Evolutionary conservation across 1,140 invertebrate species (phyloP), one percentile per base, ranked within the genome.

Genomic region (Teleopsis dalmanni): DNA sequence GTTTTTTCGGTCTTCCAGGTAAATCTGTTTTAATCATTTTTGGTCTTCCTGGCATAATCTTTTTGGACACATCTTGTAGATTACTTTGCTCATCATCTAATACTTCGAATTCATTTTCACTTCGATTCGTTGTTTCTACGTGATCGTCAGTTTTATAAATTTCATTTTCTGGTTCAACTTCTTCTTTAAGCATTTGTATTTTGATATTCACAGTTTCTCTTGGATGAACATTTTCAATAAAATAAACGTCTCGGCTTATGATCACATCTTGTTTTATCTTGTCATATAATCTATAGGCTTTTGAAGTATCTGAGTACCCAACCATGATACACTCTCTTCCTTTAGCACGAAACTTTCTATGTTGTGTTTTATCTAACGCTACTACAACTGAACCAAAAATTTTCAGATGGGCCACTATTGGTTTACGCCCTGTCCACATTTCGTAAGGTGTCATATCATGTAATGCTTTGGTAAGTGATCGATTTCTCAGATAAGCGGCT

Each of bases 331-430:
- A n/a, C n/a, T n/a, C n/a, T n/a, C n/a, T n/a, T n/a, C n/a, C n/a
- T n/a, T n/a, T n/a, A n/a, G n/a, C n/a, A n/a, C n/a, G n/a, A n/a
- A n/a, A n/a, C n/a, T n/a, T n/a, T n/a, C n/a, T n/a, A n/a, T n/a
- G n/a, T n/a, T n/a, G 35, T 37, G 6, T 37, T 18, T 70, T 69
- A 33, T 73, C 54, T n/a, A 67, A 60, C 1, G 56, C 58, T 47
- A 57, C 55, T 13, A 43, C 62, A 29, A 25, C 45, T 29, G 56
- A 61, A 1, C 65, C 68, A 57, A 70, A 72, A 8, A 66, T 27
- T 46, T 56, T 47, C 9, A 72, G 33, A 45, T 67, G 52, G 16
- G 47, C 51, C 0, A 71, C 38, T 42, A 66, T 48, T 19, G 64
- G 60, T 41, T 63, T 58, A 23, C 16, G 25, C 3, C 34, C 40